These are phyloP conservation scores for Augiades crinisus DNA, from an alignment of 2,888 invertebrate genomes.

Conservation along the genomic window DNA sequence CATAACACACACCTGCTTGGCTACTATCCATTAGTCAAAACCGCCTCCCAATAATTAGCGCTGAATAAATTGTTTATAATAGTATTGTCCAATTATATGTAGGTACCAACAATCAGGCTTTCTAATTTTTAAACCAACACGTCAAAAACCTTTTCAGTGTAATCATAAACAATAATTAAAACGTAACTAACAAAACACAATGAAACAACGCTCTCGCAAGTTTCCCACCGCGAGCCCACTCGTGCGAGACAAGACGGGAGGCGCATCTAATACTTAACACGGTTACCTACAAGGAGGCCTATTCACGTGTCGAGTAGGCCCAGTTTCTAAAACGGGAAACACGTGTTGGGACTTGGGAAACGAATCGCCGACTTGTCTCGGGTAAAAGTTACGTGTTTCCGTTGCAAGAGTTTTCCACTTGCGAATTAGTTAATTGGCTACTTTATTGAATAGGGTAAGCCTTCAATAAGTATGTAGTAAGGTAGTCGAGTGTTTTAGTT, in stretches of 20 bases:
- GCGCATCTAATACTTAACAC: constrained; percentile 6
- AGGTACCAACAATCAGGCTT: too few relatives aligned
- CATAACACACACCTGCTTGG: too few relatives aligned
- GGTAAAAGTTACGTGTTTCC: not conserved
- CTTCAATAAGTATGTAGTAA: too few relatives aligned
- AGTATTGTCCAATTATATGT: too few relatives aligned
- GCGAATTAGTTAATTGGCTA: not conserved
- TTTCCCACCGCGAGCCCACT: not conserved
- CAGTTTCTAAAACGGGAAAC: constrained; percentile 15
- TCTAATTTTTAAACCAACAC: too few relatives aligned
- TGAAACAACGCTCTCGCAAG: not conserved
- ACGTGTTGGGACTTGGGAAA: not conserved
- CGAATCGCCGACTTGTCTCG: not conserved
- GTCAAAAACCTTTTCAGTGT: too few relatives aligned
- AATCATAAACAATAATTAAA: not conserved
- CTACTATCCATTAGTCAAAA: too few relatives aligned
- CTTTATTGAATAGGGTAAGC: too few relatives aligned
- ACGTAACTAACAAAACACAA: not conserved
- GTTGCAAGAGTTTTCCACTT: not conserved
- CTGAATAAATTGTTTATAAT: too few relatives aligned
- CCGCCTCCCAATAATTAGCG: too few relatives aligned
- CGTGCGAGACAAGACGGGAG: not conserved
- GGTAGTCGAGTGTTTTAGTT: too few relatives aligned
- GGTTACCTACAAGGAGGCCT: constrained; percentile 10
- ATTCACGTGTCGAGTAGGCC: constrained; percentile 14